phyloP scores from a whole-genome alignment of 2,797 vertebrate genomes.

The Sarcoramphus papa region DNA sequence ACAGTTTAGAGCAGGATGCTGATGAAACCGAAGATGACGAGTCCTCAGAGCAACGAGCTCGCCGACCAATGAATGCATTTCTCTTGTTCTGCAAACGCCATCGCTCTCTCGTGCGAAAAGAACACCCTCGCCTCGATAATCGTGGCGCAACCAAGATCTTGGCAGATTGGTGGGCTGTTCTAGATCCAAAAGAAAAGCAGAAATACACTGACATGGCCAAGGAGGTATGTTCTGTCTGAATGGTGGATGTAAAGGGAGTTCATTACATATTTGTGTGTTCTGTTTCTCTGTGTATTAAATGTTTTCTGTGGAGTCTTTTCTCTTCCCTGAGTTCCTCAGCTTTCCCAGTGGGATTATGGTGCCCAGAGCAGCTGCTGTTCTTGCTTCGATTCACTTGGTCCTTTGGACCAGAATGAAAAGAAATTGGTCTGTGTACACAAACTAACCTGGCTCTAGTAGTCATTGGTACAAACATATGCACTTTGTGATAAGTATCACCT shows the following conservation, averaged over 20 bases:
- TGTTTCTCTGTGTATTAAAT: not conserved
- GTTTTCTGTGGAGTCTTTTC: not conserved
- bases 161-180: constrained; percentile 98
- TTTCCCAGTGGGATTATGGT: not conserved
- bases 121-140: constrained; percentile 97
- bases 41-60: constrained; percentile 88
- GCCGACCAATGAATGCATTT: constrained; percentile 98
- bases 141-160: constrained; percentile 97
- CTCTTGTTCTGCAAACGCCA: constrained; percentile 98
- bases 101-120: constrained; percentile 95
- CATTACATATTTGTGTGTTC: not conserved
- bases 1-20: constrained; percentile 80
- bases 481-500: not conserved
- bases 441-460: not conserved
- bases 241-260: not conserved
- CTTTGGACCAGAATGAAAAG: not conserved
- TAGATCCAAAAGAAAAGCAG: constrained; percentile 97
- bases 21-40: constrained; percentile 88
- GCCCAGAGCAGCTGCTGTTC: not conserved
- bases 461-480: not conserved
- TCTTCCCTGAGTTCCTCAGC: not conserved
- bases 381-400: not conserved
- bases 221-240: constrained; percentile 80
- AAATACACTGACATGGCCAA: constrained; percentile 99
- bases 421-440: not conserved